Percentiles rank a stretch among this genome's conserved stretches.
Conservation (phyloP, 2,888 invertebrate genomes). For the Norana najaformis region DNA sequence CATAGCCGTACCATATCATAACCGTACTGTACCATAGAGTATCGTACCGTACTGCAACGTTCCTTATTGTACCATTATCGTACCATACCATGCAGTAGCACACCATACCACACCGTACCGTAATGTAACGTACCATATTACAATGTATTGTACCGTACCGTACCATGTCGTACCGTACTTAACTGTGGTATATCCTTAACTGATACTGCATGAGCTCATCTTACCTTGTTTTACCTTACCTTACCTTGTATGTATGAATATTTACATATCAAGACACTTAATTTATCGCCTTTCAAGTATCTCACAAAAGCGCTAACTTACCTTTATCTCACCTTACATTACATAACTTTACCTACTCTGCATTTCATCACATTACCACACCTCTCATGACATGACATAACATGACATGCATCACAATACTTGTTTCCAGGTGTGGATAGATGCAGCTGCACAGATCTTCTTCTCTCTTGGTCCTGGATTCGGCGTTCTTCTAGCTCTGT, state of each 20-base stretch:
- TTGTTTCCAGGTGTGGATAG: slow-evolving; percentile 80
- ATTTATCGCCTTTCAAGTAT: neutral
- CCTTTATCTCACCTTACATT: neutral
- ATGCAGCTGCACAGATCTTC: slow-evolving; percentile 90
- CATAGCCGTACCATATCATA: no score
- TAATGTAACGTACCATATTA: neutral
- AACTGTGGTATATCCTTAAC: neutral
- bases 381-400: neutral
- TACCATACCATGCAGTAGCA: no score
- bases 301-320: neutral
- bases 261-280: neutral
- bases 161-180: slow-evolving; percentile 21
- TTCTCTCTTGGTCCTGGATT: slow-evolving; percentile 91
- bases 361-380: neutral
- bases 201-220: neutral
- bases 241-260: neutral
- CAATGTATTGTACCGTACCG: slow-evolving; percentile 18
- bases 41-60: no score
- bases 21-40: neutral
- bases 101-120: neutral
- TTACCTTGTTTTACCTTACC: neutral
- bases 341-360: neutral
- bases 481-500: slow-evolving; percentile 83
- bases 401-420: neutral
- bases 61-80: neutral